These are phyloP conservation scores for Caenorhabditis sp. DNA, from an alignment of 2,888 invertebrate species.

Conservation along the genomic window DNA sequence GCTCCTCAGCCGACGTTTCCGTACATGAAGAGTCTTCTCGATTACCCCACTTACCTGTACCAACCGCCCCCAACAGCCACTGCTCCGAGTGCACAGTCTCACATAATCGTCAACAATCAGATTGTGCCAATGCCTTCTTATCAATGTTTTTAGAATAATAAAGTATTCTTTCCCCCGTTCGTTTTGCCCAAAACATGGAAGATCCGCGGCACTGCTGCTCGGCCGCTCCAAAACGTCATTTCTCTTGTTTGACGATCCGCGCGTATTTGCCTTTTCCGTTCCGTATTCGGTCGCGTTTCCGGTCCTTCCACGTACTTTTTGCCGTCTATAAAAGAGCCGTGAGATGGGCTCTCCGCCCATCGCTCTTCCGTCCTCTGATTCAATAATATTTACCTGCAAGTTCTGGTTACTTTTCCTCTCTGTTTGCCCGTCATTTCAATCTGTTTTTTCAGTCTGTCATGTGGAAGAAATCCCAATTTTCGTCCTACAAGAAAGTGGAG, in stretches of 20 bases:
- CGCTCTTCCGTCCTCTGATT: not conserved
- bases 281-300: constrained; percentile 25
- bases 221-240: constrained; percentile 7
- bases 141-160: constrained; percentile 46
- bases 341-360: not conserved
- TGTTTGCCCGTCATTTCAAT: constrained; percentile 6
- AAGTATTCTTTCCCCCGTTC: not conserved
- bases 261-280: constrained; percentile 35
- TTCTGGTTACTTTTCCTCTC: constrained; percentile 21
- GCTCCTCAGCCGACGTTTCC: constrained; percentile 41
- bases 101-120: constrained; percentile 41
- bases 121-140: constrained; percentile 46
- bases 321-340: not conserved
- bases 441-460: constrained; percentile 20
- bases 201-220: no score
- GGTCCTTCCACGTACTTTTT: constrained; percentile 36
- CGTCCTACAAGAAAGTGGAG: constrained; percentile 34
- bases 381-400: constrained; percentile 31
- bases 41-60: constrained; percentile 61
- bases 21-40: constrained; percentile 61
- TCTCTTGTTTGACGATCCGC: constrained; percentile 25
- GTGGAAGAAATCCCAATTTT: constrained; percentile 38
- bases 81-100: constrained; percentile 1
- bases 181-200: no score
- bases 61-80: constrained; percentile 24